Conservation (phyloP, 2,888 invertebrate species). For the Phortica magna region DNA sequence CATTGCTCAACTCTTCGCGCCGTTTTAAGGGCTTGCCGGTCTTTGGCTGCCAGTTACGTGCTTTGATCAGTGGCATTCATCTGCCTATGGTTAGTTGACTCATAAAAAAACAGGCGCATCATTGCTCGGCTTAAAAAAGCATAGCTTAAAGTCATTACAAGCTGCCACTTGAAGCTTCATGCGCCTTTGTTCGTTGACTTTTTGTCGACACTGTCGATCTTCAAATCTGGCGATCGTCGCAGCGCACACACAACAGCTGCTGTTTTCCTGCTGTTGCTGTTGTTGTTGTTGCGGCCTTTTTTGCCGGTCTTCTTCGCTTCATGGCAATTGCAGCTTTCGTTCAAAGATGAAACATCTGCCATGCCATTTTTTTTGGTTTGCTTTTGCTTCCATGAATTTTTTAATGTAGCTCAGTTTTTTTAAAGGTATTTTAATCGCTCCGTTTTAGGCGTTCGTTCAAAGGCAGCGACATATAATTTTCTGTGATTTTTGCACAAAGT, state of each 20-base stretch:
- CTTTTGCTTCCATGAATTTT: not conserved
- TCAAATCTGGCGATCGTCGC: conserved; percentile 6
- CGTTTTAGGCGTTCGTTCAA: not conserved
- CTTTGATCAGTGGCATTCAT: too few relatives aligned
- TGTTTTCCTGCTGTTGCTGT: not conserved
- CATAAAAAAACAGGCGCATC: too few relatives aligned
- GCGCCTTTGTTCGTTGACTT: not conserved
- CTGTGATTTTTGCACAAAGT: too few relatives aligned
- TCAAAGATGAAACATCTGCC: conserved; percentile 13
- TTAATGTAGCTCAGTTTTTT: not conserved
- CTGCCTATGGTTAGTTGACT: too few relatives aligned
- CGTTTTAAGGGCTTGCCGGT: too few relatives aligned
- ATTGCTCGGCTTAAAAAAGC: not conserved
- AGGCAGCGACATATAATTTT: not conserved
- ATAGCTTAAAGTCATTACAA: not conserved
- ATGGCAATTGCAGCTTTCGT: conserved; percentile 9
- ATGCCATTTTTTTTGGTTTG: not conserved
- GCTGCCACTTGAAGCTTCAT: not conserved
- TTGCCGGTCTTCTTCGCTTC: not conserved
- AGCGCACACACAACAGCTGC: too few relatives aligned
- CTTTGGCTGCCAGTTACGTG: too few relatives aligned
- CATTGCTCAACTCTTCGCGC: too few relatives aligned
- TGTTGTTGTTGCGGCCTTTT: not conserved
- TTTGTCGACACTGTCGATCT: not conserved
- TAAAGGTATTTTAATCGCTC: not conserved